Evolutionary conservation across 92 coral and sea anemone genomes (phyloP), one percentile per base, ranked within the genome.

Genomic region (Paragorgia papillata): DNA sequence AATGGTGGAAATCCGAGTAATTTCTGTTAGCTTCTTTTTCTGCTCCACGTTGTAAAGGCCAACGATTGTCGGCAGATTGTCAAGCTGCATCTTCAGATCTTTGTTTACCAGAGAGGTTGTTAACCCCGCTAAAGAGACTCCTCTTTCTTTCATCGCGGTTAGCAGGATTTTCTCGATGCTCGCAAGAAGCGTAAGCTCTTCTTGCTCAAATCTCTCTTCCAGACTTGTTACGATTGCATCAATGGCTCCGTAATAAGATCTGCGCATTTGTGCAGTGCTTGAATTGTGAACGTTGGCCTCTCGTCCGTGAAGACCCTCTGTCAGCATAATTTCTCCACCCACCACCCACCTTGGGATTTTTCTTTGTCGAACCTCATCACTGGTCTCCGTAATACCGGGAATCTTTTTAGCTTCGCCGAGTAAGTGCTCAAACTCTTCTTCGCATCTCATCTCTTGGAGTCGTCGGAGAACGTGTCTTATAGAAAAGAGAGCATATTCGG

Each of bases 231-330:
- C 20, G 30, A 51, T 69, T 18, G 13, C 76, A 51, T 69, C 76
- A 8, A 69, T 69, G 2, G 24, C 76, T 27, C 49, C 76, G 20
- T 49, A 69, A n/a, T 69, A 69, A 1, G 44, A 49, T 51, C 62
- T 37, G 22, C 61, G 76, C 76, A 49, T 48, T 6, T 69, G 14
- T 12, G 27, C 60, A 0, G 27, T 29, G n/a, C n/a, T n/a, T n/a
- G n/a, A n/a, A n/a, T n/a, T n/a, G n/a, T n/a, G n/a, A n/a, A n/a
- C n/a, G n/a, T n/a, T n/a, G n/a, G n/a, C n/a, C n/a, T n/a, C n/a
- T n/a, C n/a, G n/a, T n/a, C n/a, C n/a, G n/a, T n/a, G n/a, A n/a
- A n/a, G n/a, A n/a, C n/a, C n/a, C 39, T 62, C 69, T 30, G 69
- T 62, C n/a, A 30, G 2, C n/a, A 62, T 62, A 1, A 14, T 26